These are phyloP conservation scores for Arrhamphus sclerolepis DNA, from an alignment of 2,797 vertebrate species.

Conservation along the genomic window DNA sequence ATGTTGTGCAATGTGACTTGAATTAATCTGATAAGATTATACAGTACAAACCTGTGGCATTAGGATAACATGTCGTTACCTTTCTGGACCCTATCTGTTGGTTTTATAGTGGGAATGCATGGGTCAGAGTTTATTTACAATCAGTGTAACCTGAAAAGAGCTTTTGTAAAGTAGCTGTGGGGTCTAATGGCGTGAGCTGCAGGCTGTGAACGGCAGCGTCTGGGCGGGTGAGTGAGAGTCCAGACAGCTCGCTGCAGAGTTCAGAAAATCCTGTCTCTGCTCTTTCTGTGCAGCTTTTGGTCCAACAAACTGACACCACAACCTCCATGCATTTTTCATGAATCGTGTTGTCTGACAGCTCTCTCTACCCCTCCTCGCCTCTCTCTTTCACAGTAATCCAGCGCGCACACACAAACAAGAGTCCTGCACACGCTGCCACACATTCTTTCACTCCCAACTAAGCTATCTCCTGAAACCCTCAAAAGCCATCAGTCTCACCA, in stretches of 20 bases:
- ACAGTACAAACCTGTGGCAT: no score
- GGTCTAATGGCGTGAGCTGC: slow-evolving; percentile 57
- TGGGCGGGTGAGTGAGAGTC: slow-evolving; percentile 47
- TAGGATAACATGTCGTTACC: no score
- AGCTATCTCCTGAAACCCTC: slow-evolving; percentile 67
- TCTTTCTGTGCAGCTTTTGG: slow-evolving; percentile 60
- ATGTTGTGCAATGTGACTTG: no score
- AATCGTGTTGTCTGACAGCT: slow-evolving; percentile 62
- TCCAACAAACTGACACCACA: slow-evolving; percentile 71
- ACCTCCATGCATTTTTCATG: slow-evolving; percentile 78
- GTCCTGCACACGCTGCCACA: slow-evolving; percentile 38
- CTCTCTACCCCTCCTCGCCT: slow-evolving; percentile 34
- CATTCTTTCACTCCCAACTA: slow-evolving; percentile 61
- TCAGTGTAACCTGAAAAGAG: slow-evolving; percentile 32
- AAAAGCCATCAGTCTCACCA: slow-evolving; percentile 73
- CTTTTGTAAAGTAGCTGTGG: slow-evolving; percentile 9
- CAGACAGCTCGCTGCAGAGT: slow-evolving; percentile 56
- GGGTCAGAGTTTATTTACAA: slow-evolving; percentile 12
- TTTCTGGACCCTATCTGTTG: neutral
- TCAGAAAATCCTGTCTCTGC: slow-evolving; percentile 53
- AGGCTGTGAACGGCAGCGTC: slow-evolving; percentile 41
- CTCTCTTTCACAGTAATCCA: slow-evolving; percentile 31
- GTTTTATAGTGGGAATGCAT: neutral
- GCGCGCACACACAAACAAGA: slow-evolving; percentile 24
- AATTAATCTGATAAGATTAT: no score